Evolutionary conservation across 2,797 vertebrate species (phyloP).

Genomic region (Falco peregrinus): DNA sequence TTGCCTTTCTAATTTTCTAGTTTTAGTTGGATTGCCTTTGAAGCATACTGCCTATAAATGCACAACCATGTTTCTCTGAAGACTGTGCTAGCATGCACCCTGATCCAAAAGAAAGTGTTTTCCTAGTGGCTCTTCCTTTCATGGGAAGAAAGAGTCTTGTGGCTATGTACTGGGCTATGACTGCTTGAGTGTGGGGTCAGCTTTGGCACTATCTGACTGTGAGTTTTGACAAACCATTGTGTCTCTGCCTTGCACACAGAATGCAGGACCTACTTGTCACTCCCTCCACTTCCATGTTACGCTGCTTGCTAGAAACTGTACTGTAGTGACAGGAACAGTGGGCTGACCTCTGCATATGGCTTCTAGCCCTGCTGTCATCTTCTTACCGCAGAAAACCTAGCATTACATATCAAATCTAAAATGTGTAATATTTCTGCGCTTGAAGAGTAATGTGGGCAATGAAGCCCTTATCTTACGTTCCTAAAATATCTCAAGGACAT

Average conservation of each 20-base stretch:
- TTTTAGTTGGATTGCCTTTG: not conserved
- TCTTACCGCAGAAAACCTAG: not conserved
- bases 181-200: fast-evolving
- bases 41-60: not conserved
- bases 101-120: not conserved
- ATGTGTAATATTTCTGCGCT: not conserved
- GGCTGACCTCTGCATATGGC: not conserved
- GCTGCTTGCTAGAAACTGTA: not conserved
- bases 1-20: not conserved
- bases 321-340: not conserved
- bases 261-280: not conserved
- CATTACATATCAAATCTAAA: not conserved
- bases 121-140: not conserved
- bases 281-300: not conserved
- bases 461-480: not conserved
- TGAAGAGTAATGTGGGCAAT: not conserved
- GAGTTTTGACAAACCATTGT: not conserved
- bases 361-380: not conserved
- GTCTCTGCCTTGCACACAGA: not conserved
- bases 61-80: not conserved
- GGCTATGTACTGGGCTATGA: not conserved
- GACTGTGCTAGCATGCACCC: not conserved
- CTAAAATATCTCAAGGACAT: not conserved
- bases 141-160: not conserved
- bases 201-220: not conserved